Percentiles rank a stretch among this genome's conserved stretches.
Evolutionary conservation across 2,113 vertebrate genomes (phyloP).

Genomic region (Cheirogaleus medius): DNA sequence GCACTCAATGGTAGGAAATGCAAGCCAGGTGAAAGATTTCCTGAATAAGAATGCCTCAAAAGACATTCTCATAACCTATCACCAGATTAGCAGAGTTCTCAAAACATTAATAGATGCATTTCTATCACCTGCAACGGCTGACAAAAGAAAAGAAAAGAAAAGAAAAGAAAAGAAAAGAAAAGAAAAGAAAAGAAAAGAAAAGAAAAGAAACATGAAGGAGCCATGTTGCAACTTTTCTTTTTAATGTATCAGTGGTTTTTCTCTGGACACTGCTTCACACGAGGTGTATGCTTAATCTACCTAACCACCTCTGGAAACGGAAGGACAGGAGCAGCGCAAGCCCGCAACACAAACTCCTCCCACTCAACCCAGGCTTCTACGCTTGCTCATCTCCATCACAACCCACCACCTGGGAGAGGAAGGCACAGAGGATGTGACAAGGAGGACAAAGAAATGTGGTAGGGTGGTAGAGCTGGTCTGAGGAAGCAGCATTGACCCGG

Average conservation of each 20-base stretch:
- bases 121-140: background rate
- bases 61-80: background rate
- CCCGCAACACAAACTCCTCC: background rate
- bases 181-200: too few relatives aligned
- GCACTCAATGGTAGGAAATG: background rate
- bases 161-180: too few relatives aligned
- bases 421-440: background rate
- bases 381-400: background rate
- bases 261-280: background rate
- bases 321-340: background rate
- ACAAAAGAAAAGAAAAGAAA: background rate
- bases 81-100: background rate
- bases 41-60: background rate
- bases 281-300: background rate
- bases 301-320: background rate
- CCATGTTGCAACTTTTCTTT: background rate
- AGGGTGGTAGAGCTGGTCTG: too few relatives aligned
- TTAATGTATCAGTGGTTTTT: background rate
- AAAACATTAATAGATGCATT: background rate
- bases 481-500: background rate
- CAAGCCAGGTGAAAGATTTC: slow-evolving; percentile 27
- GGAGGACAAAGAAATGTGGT: background rate
- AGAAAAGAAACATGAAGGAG: background rate
- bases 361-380: background rate
- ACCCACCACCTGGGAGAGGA: background rate